These are phyloP conservation scores for Scomberomorus guttatus DNA, from an alignment of 2,797 vertebrate genomes.

Conservation along the genomic window DNA sequence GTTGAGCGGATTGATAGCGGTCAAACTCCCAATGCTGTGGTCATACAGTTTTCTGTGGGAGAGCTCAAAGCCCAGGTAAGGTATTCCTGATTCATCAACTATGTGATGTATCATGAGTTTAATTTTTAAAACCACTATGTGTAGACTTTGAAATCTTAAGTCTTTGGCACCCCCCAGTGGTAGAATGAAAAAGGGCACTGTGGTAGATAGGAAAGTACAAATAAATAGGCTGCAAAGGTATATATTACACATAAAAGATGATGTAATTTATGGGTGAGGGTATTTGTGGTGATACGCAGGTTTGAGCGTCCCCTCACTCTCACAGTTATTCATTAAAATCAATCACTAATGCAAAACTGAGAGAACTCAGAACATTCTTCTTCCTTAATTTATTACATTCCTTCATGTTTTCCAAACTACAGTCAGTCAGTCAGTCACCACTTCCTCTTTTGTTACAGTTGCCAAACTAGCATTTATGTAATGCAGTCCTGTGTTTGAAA, in stretches of 20 bases:
- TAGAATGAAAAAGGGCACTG: not conserved
- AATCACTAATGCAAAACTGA: constrained; percentile 20
- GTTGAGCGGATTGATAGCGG: constrained; percentile 96
- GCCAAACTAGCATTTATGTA: constrained; percentile 2
- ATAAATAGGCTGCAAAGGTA: not conserved
- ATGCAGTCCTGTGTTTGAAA: constrained; percentile 8
- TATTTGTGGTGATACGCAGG: too few relatives aligned
- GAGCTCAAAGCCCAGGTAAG: constrained; percentile 97
- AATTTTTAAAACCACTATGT: not conserved
- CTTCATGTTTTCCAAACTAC: not conserved
- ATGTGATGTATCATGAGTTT: not conserved
- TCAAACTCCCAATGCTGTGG: constrained; percentile 92
- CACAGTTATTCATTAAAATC: constrained; percentile 3
- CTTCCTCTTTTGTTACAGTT: not conserved
- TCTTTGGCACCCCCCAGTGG: constrained; percentile 14
- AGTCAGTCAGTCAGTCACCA: not conserved
- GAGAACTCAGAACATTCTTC: constrained; percentile 10
- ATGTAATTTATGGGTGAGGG: not conserved
- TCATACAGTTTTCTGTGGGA: constrained; percentile 98
- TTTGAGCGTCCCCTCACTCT: not conserved
- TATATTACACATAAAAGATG: not conserved
- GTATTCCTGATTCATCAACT: constrained; percentile 1
- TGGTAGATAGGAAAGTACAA: not conserved
- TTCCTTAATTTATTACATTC: not conserved
- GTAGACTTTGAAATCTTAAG: not conserved